Evolutionary conservation across 2,888 invertebrate species (phyloP).

Genomic region (Himalopsyche japonica): DNA sequence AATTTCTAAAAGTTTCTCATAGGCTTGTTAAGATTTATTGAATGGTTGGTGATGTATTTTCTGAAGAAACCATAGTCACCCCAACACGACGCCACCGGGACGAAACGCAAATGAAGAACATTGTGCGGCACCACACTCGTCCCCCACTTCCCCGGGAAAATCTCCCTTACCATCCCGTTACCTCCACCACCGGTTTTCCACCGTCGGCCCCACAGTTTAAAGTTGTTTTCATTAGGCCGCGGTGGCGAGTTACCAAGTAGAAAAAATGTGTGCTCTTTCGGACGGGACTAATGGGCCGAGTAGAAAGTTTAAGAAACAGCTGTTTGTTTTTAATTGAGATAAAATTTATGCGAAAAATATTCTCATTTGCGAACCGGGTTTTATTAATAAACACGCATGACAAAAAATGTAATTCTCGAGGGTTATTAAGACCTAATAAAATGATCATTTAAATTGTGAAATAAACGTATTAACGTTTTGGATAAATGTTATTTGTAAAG

Average conservation of each 20-base stretch:
- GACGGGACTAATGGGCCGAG: background rate
- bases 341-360: background rate
- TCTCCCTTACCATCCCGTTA: background rate
- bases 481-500: too few species aligned
- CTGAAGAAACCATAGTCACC: background rate
- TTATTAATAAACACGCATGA: too few species aligned
- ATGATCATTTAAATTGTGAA: too few species aligned
- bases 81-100: conserved; percentile 4
- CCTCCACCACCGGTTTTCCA: background rate
- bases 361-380: background rate
- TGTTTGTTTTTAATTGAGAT: background rate
- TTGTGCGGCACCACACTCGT: conserved; percentile 29
- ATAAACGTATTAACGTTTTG: too few species aligned
- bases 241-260: background rate
- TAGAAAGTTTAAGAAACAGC: background rate
- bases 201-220: background rate
- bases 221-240: conserved; percentile 3
- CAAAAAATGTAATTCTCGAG: too few species aligned
- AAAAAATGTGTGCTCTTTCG: background rate
- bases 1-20: too few species aligned
- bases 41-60: background rate
- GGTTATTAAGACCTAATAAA: too few species aligned
- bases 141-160: background rate
- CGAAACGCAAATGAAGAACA: conserved; percentile 41
- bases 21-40: too few species aligned